These are phyloP conservation scores for Dryococelus australis DNA, from an alignment of 2,888 invertebrate species.

Conservation along the genomic window DNA sequence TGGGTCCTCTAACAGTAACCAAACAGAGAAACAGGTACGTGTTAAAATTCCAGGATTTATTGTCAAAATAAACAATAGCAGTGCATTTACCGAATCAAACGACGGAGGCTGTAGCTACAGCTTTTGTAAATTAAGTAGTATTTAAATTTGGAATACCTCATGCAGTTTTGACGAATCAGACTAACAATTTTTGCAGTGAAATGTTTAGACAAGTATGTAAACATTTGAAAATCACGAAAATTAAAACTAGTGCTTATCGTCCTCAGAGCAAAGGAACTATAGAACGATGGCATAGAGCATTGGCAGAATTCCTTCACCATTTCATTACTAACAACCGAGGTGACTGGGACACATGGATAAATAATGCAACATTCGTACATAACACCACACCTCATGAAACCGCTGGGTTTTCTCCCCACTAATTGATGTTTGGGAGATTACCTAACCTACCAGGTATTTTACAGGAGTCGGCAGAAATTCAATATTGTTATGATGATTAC, in stretches of 20 bases:
- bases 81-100: background rate
- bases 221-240: background rate
- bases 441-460: background rate
- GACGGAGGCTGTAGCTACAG: background rate
- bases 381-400: constrained; percentile 13
- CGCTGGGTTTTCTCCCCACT: background rate
- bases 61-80: background rate
- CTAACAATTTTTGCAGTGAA: background rate
- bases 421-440: background rate
- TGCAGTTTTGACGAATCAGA: background rate
- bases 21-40: background rate
- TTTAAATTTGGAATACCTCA: background rate
- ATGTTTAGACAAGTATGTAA: background rate
- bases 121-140: background rate
- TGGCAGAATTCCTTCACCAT: background rate
- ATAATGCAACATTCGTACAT: background rate
- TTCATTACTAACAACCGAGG: background rate
- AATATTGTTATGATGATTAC: background rate
- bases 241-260: background rate
- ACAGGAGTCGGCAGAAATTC: background rate
- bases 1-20: background rate
- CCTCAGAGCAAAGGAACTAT: background rate
- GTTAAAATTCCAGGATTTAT: background rate
- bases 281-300: background rate
- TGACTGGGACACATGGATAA: background rate